phyloP scores from a whole-genome alignment of 2,797 vertebrate genomes.

The Gallinago stenura region DNA sequence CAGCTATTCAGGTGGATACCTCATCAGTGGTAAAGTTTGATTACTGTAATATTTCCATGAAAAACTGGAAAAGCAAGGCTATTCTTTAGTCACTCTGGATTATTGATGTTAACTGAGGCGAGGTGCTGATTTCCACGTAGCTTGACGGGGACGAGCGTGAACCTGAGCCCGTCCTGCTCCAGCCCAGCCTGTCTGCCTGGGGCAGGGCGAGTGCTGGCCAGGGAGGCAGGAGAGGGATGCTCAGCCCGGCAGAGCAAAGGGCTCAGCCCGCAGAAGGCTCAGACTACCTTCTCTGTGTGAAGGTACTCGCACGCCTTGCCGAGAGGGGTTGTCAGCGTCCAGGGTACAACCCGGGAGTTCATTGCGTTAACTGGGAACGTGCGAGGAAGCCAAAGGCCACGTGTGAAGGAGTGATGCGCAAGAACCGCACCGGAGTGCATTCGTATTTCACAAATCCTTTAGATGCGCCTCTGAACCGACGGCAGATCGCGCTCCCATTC shows the following conservation, averaged over 20 bases:
- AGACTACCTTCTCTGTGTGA: too few species aligned
- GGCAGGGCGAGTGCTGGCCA: fast-evolving
- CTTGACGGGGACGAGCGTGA: background rate
- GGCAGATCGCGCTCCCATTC: background rate
- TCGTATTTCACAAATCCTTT: background rate
- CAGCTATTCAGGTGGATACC: background rate
- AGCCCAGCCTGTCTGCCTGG: background rate
- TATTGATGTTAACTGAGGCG: background rate
- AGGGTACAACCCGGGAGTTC: background rate
- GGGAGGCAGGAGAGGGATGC: background rate
- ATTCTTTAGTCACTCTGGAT: background rate
- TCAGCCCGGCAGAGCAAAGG: background rate
- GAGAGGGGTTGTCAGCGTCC: fast-evolving
- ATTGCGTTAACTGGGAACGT: background rate
- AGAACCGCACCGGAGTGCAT: background rate
- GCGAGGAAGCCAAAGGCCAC: background rate
- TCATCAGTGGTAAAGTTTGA: background rate
- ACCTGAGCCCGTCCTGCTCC: background rate
- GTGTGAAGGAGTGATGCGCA: background rate
- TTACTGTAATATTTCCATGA: background rate
- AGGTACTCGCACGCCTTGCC: fast-evolving
- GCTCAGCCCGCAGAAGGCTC: fast-evolving
- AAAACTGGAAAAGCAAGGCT: background rate
- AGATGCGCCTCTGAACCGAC: fast-evolving
- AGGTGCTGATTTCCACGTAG: background rate